Evolutionary conservation across 2,888 invertebrate species (phyloP).

Genomic region (Agrilus cyanescens): DNA sequence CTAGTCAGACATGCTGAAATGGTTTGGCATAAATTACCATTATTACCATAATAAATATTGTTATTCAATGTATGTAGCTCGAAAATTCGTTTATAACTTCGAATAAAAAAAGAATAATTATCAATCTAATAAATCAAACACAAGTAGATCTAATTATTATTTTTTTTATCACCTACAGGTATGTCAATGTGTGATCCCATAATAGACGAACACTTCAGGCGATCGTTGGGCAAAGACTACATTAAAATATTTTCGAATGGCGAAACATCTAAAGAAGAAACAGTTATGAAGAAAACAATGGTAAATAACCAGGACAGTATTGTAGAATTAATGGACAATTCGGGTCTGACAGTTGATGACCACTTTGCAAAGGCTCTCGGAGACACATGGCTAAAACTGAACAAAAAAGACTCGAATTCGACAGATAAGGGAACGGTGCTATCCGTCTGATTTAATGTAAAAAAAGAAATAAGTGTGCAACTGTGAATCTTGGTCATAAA

Average conservation of each 20-base stretch:
- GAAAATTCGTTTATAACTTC: too few species aligned
- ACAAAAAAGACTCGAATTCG: slow-evolving; percentile 45
- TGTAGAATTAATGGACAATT: slow-evolving; percentile 44
- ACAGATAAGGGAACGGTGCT: slow-evolving; percentile 28
- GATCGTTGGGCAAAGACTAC: slow-evolving; percentile 78
- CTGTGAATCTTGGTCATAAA: too few species aligned
- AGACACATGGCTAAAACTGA: slow-evolving; percentile 70
- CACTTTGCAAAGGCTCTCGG: slow-evolving; percentile 85
- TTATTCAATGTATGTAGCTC: too few species aligned
- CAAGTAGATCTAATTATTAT: too few species aligned
- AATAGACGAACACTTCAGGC: slow-evolving; percentile 90
- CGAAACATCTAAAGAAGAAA: slow-evolving; percentile 23
- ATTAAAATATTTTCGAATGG: slow-evolving; percentile 50
- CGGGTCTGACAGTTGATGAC: slow-evolving; percentile 67
- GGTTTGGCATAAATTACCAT: not conserved
- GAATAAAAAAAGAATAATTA: too few species aligned
- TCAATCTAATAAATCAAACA: not conserved
- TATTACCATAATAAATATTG: too few species aligned
- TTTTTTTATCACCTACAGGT: slow-evolving; percentile 38
- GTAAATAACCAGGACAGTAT: slow-evolving; percentile 34
- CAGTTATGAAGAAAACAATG: slow-evolving; percentile 11
- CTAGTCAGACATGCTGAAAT: not conserved
- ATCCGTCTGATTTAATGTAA: slow-evolving; percentile 22
- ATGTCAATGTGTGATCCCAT: slow-evolving; percentile 77
- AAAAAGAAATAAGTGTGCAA: too few species aligned